A percentile compares a stretch with the other conserved stretches of the same genome.
Conservation (phyloP, 2,797 vertebrate genomes). For the Alosa sapidissima region DNA sequence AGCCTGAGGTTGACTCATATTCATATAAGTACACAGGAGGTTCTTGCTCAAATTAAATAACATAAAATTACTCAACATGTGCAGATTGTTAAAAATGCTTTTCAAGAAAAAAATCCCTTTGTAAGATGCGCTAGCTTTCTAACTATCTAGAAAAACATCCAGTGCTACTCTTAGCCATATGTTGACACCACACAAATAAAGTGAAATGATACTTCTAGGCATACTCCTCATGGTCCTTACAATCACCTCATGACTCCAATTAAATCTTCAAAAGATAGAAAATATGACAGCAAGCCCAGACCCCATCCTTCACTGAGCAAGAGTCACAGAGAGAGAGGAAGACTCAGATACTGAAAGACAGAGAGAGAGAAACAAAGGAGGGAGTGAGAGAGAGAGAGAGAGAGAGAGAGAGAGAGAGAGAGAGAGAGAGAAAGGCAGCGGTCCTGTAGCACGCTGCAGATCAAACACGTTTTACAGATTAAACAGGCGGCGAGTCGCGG, state of each 20-base stretch:
- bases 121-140: background rate
- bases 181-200: background rate
- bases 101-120: background rate
- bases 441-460: slow-evolving; percentile 54
- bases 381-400: slow-evolving; percentile 25
- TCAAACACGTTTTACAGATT: slow-evolving; percentile 61
- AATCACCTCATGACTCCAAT: background rate
- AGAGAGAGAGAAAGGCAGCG: slow-evolving; percentile 28
- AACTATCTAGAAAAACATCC: background rate
- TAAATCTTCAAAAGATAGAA: background rate
- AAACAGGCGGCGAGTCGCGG: slow-evolving; percentile 55
- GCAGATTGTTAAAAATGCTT: background rate
- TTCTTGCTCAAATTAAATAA: too few relatives aligned
- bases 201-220: background rate
- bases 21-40: background rate
- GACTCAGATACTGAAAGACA: background rate
- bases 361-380: background rate
- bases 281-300: background rate
- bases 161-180: background rate
- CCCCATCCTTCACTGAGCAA: background rate
- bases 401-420: slow-evolving; percentile 31
- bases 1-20: background rate
- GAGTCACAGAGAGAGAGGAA: slow-evolving; percentile 13
- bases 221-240: background rate
- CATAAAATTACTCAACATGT: background rate